Evolutionary conservation across 53 echinoderm and acorn worm genomes (phyloP), one percentile per base, ranked within the genome.

Genomic region (Paelopatides confundens): DNA sequence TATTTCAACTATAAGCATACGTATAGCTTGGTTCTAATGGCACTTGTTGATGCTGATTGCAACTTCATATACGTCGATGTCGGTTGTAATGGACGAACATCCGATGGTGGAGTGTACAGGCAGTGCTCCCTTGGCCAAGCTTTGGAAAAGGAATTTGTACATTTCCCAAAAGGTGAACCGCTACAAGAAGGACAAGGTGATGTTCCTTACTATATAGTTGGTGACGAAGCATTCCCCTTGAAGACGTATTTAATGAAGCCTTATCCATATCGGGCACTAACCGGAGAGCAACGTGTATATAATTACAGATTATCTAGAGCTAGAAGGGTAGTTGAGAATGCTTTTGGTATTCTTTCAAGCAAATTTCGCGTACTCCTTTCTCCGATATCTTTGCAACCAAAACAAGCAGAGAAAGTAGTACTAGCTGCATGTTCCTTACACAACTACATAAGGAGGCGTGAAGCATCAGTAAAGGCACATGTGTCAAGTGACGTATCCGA

Each of bases 1-100:
- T 90, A 85, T 65, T 85, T 51, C 63, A 90, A 85, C 26, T 90
- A 90, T 38, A 90, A 90, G 65, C 15, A 58, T 35, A 90, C 71
- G 11, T 89, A 66, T 62, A 69, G 54, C 31, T 29, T 82, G 18
- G 70, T 67, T 35, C 58, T 87, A 2, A 14, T 87, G 27, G 89
- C 82, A 8, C 52, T 89, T 2, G 83, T 84, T 18, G 89, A 89
- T 82, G 82, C 82, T 13, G 62, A 85, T 18, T 89, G 70, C 70
- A 69, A 84, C 10, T 89, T 89, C 58, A 69, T 70, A 8, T 71
- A 38, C 69, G 63, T 89, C 18, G 85, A 89, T 85, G 89, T 85
- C 5, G 85, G 89, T 12, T 67, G 58, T 29, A 71, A 85, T 53
- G 1, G 84, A 49, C n/a, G n/a, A n/a, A n/a, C n/a, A n/a, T n/a